Evolutionary conservation across 2,113 vertebrate genomes (phyloP), one percentile per base, ranked within the genome.

Genomic region (Aramus guarauna): DNA sequence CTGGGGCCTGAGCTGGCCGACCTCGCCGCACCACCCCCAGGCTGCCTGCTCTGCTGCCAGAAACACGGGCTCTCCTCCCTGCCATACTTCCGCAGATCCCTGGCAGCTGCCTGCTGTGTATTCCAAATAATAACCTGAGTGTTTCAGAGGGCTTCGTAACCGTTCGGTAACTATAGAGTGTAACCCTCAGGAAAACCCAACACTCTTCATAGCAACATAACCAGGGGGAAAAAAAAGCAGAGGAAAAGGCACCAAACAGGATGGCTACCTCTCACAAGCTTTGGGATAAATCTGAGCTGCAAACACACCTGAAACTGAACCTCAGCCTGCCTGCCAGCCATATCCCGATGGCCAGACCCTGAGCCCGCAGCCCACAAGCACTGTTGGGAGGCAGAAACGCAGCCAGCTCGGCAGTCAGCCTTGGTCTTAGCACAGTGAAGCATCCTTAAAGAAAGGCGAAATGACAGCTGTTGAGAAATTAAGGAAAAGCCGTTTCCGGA

Each of bases 381-480:
- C 66, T 9, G 19, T 24, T 2, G 29, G 60, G 69, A 85, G 66
- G 93, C 71, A 67, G 78, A 53, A 86, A 53, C 9, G 86, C 86
- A 55, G 87, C 82, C 66, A 80, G 85, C 78, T 75, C 45, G 7
- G 37, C 76, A 62, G 43, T 52, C 45, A 45, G 80, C 53, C 80
- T 67, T 4, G 2, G 50, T 17, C 41, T 80, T 68, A 52, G 69
- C 2, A 1, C 2, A 3, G 64, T 2, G 0, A 78, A 92, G 78
- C 82, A 50, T 43, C 75, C 72, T 71, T 39, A 67, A 39, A 80
- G 68, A 77, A 71, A 92, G 64, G 67, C 84, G 60, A 45, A 48
- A 52, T 43, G 72, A 81, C 53, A 93, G 63, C 37, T 92, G 45
- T 59, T 69, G 86, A 85, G 80, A 78, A 78, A 94, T 88, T 47